These are phyloP conservation scores for Leptopilina myrica DNA, from an alignment of 2,888 invertebrate species.

Conservation along the genomic window DNA sequence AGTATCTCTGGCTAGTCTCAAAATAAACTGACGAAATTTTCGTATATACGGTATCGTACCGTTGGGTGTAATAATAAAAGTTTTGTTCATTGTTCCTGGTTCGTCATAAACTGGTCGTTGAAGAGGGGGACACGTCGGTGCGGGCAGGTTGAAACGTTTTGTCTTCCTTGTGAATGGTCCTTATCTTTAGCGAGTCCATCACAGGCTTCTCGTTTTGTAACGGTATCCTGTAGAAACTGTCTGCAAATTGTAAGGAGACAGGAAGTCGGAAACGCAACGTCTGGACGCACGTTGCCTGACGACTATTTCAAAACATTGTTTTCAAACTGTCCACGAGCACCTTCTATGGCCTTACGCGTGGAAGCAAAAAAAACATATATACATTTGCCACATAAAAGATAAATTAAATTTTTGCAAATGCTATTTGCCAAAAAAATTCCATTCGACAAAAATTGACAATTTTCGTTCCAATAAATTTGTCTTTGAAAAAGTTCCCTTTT, in stretches of 20 bases:
- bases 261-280: slow-evolving; percentile 73
- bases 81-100: slow-evolving; percentile 65
- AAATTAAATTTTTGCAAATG: too few species aligned
- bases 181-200: slow-evolving; percentile 58
- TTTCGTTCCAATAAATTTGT: too few species aligned
- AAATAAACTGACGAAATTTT: slow-evolving; percentile 33
- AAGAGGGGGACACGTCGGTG: slow-evolving; percentile 52
- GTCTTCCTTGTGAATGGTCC: slow-evolving; percentile 67
- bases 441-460: too few species aligned
- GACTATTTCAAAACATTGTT: slow-evolving; percentile 50
- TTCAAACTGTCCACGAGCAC: slow-evolving; percentile 24
- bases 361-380: too few species aligned
- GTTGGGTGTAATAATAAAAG: slow-evolving; percentile 68
- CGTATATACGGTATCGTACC: slow-evolving; percentile 40
- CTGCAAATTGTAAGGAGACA: slow-evolving; percentile 74
- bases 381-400: too few species aligned
- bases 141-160: slow-evolving; percentile 66
- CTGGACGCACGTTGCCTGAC: slow-evolving; percentile 65
- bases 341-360: neutral
- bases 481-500: too few species aligned
- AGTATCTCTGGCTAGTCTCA: neutral
- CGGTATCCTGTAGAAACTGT: slow-evolving; percentile 64
- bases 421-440: too few species aligned
- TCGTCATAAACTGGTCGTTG: slow-evolving; percentile 59
- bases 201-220: slow-evolving; percentile 57